These are phyloP conservation scores for Acanthococcus lagerstroemiae DNA, from an alignment of 2,888 invertebrate genomes.

Conservation along the genomic window DNA sequence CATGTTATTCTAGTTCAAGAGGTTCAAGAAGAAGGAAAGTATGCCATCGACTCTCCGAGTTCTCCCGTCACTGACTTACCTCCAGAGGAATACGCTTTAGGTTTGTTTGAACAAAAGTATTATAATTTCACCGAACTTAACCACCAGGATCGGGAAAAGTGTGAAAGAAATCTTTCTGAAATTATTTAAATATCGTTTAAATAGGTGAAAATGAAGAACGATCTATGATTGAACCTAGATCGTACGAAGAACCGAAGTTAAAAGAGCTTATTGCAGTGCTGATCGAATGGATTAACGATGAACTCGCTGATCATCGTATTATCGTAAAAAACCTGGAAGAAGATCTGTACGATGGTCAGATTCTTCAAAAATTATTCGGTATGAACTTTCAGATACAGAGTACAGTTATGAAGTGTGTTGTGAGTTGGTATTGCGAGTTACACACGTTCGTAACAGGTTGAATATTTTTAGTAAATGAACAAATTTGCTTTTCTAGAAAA, in stretches of 20 bases:
- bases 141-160: no score
- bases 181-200: conserved; percentile 33
- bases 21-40: conserved; percentile 87
- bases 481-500: conserved; percentile 51
- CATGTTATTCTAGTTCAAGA: conserved; percentile 62
- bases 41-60: conserved; percentile 95
- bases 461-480: conserved; percentile 9
- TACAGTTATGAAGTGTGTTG: not conserved
- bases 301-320: conserved; percentile 87
- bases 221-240: conserved; percentile 84
- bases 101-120: no score
- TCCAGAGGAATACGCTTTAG: conserved; percentile 84
- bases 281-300: conserved; percentile 98
- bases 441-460: not conserved
- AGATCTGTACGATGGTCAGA: conserved; percentile 96
- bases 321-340: conserved; percentile 94
- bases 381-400: conserved; percentile 29
- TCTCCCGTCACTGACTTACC: conserved; percentile 79
- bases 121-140: no score
- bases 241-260: conserved; percentile 76
- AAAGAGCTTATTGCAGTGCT: conserved; percentile 73
- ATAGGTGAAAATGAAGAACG: conserved; percentile 93
- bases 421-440: not conserved
- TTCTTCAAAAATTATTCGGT: conserved; percentile 58
- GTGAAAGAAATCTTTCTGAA: not conserved